These are phyloP conservation scores for Agrochola circellaris DNA, from an alignment of 2,888 invertebrate species.

Conservation along the genomic window DNA sequence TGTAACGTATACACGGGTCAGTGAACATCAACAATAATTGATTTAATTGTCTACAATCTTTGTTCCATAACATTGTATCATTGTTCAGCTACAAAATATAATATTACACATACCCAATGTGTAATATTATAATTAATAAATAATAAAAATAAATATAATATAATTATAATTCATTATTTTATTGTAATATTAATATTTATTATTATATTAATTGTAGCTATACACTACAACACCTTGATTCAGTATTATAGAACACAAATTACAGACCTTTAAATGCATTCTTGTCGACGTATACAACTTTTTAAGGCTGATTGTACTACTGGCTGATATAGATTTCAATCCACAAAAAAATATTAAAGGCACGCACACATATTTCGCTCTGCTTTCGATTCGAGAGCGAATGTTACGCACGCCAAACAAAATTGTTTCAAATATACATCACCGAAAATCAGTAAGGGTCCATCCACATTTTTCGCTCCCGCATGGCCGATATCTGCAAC, in stretches of 20 bases:
- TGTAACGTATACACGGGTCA: too few relatives aligned
- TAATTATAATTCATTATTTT: too few relatives aligned
- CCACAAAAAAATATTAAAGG: slow-evolving; percentile 25
- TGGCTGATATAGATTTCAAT: background rate
- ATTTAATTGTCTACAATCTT: background rate
- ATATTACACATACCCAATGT: background rate
- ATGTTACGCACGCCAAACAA: slow-evolving; percentile 32
- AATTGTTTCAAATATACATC: slow-evolving; percentile 59
- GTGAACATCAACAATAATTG: background rate
- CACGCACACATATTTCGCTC: slow-evolving; percentile 29
- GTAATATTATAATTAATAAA: too few relatives aligned
- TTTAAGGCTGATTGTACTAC: background rate
- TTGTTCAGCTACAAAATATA: too few relatives aligned
- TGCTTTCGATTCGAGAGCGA: background rate
- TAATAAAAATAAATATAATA: too few relatives aligned
- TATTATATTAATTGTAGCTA: background rate
- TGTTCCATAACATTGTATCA: background rate
- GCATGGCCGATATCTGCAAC: slow-evolving; percentile 71
- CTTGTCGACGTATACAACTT: background rate
- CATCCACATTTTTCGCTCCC: slow-evolving; percentile 56
- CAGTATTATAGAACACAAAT: background rate
- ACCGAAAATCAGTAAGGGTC: slow-evolving; percentile 58
- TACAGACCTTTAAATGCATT: background rate
- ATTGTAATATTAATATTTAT: too few relatives aligned
- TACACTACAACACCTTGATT: background rate